These are phyloP conservation scores for Nycticryphes semicollaris DNA, from an alignment of 2,113 vertebrate species.

Conservation along the genomic window DNA sequence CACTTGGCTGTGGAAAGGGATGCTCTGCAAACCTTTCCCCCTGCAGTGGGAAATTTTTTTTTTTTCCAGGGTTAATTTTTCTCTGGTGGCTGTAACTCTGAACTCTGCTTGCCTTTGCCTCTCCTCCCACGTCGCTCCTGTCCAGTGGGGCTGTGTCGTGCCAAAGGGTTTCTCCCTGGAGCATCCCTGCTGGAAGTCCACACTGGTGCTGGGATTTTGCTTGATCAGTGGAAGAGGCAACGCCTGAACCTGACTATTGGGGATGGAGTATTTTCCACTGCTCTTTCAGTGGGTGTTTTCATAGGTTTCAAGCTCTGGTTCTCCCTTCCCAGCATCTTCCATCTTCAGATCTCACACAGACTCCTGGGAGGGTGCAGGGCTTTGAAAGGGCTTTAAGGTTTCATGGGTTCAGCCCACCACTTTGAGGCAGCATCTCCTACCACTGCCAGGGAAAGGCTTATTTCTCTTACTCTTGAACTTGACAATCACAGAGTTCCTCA, in stretches of 20 bases:
- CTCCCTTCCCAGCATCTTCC: background rate
- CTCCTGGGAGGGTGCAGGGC: background rate
- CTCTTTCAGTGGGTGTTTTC: constrained; percentile 19
- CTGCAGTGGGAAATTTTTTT: constrained; percentile 14
- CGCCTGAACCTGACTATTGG: background rate
- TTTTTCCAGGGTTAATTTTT: constrained; percentile 40
- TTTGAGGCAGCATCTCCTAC: constrained; percentile 35
- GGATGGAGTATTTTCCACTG: background rate
- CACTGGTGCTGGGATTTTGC: background rate
- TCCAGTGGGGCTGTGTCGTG: background rate
- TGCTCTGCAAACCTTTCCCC: background rate
- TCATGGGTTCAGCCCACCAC: background rate
- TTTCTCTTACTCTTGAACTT: background rate
- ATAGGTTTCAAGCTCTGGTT: background rate
- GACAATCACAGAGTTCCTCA: background rate
- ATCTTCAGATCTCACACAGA: background rate
- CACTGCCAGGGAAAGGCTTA: background rate
- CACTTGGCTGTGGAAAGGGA: background rate
- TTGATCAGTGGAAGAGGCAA: constrained; percentile 8
- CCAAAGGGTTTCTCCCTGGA: constrained; percentile 42
- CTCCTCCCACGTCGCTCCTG: background rate
- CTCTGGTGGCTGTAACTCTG: background rate
- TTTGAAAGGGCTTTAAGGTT: constrained; percentile 38
- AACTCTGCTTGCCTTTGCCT: constrained; percentile 38
- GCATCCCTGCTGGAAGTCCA: constrained; percentile 38